phyloP scores from a whole-genome alignment of 2,888 invertebrate genomes.

The Maniola hyperantus region DNA sequence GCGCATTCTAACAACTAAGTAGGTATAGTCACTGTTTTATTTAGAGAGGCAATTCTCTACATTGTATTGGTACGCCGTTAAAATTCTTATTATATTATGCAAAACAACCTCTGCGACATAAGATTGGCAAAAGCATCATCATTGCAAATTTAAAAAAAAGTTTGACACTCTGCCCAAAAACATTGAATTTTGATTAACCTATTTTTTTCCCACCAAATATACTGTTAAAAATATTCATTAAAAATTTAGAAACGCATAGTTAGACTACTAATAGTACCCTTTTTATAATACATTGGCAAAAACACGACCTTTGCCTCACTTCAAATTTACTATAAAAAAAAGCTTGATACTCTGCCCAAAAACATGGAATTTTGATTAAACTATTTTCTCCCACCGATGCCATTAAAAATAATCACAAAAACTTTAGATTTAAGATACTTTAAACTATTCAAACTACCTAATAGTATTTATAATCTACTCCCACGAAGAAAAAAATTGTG shows the following conservation, averaged over 20 bases:
- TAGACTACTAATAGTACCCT: background rate
- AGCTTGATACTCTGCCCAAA: conserved; percentile 21
- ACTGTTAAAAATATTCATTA: conserved; percentile 52
- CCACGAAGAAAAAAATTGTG: conserved; percentile 56
- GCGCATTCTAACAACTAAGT: conserved; percentile 3
- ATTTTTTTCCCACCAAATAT: conserved; percentile 48
- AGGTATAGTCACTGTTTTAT: too few species aligned
- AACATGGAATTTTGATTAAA: conserved; percentile 15
- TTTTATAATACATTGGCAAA: conserved; percentile 4
- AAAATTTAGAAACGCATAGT: conserved; percentile 27
- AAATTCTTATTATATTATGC: conserved; percentile 35
- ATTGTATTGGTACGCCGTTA: conserved; percentile 30
- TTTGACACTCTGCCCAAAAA: conserved; percentile 23
- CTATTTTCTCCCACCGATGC: conserved; percentile 51
- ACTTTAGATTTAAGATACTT: conserved; percentile 23
- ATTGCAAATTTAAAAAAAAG: too few species aligned
- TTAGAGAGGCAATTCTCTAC: too few species aligned
- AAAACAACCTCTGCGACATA: conserved; percentile 25
- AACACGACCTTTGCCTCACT: conserved; percentile 15
- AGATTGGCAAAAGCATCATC: conserved; percentile 18
- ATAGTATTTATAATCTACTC: conserved; percentile 57
- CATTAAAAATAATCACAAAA: conserved; percentile 53
- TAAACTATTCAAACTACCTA: conserved; percentile 40
- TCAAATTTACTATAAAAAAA: conserved; percentile 16
- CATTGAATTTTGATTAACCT: conserved; percentile 10